Evolutionary conservation across 2,797 vertebrate genomes (phyloP), one percentile per base, ranked within the genome.

Genomic region (Gymnoscopelus microlampas): DNA sequence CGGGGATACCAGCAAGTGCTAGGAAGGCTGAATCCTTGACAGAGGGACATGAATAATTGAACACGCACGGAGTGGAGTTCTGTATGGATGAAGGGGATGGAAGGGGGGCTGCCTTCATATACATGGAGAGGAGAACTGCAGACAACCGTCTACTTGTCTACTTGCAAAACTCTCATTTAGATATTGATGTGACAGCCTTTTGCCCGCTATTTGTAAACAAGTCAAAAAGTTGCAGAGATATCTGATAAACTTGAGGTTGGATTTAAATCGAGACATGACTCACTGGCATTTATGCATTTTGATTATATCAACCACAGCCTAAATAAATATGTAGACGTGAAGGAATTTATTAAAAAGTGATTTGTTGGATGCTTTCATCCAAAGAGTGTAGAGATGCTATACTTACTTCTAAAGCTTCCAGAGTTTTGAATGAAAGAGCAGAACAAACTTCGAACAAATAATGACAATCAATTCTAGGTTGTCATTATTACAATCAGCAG

Each of bases 31-130:
- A 91, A 89, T 91, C 89, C 79, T 88, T 91, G 88, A 90, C 92
- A 93, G 89, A 91, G 90, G 88, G 87, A 91, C 88, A 92, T 91
- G 88, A 92, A 92, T 92, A 90, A 90, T 90, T 91, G 85, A 93
- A 88, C 84, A 89, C 83, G 87, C 81, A 85, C 73, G 69, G 72
- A 83, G 83, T 68, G 66, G 80, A 90, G 79, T 92, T 91, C 69
- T 89, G 85, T 83, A 44, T 44, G 39, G 39, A 8, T 44, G 39
- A 44, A 44, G 39, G 39, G 5, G 39, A 10, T 44, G 39, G 39
- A 44, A 80, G 83, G 84, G 87, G 58, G 47, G 71, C 66, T 68
- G 79, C 70, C 73, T 87, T 84, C 39, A 44, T 78, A 76, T 79
- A 80, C 80, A 77, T 2, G 53, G 72, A 77, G 78, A 70, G 68